A percentile compares a stretch with the other conserved stretches of the same genome.
Evolutionary conservation across 1,140 invertebrate species (phyloP).

Genomic region (Bicyclus anynana): DNA sequence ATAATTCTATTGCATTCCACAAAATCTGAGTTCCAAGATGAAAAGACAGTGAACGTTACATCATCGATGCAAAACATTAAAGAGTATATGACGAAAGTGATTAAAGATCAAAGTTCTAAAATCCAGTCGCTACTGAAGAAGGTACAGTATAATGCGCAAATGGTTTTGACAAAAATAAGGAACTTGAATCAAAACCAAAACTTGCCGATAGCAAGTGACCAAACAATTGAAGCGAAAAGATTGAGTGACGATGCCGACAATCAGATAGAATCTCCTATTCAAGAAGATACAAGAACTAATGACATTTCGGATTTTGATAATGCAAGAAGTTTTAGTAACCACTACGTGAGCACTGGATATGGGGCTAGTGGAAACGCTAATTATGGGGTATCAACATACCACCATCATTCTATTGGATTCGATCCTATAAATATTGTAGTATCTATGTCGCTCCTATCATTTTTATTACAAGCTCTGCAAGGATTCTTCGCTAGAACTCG

Average conservation of each 20-base stretch:
- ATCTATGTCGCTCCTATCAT: conserved; percentile 69
- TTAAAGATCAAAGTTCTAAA: conserved; percentile 59
- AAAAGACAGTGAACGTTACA: conserved; percentile 27
- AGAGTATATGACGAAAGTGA: conserved; percentile 52
- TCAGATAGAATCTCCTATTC: conserved; percentile 49
- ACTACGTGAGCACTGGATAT: conserved; percentile 50
- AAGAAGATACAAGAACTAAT: conserved; percentile 26
- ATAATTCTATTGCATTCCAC: conserved; percentile 49
- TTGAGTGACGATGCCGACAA: conserved; percentile 27
- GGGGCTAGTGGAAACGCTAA: conserved; percentile 44
- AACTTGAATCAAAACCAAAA: conserved; percentile 42
- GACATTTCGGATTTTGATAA: conserved; percentile 16
- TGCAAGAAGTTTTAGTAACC: conserved; percentile 50
- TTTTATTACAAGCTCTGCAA: conserved; percentile 69
- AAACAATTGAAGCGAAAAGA: conserved; percentile 17
- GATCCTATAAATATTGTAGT: conserved; percentile 74
- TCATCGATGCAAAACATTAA: conserved; percentile 51
- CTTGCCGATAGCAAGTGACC: conserved; percentile 22
- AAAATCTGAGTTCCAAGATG: conserved; percentile 37
- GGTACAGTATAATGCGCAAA: conserved; percentile 58
- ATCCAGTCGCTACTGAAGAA: conserved; percentile 53
- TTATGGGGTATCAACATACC: conserved; percentile 51
- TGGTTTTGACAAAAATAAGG: conserved; percentile 48
- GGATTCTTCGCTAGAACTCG: conserved; percentile 54
- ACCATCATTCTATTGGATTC: conserved; percentile 72